A percentile compares a stretch with the other conserved stretches of the same genome.
These are phyloP conservation scores for Desmophyllum pertusum DNA, from an alignment of 92 coral and sea anemone genomes.

Conservation along the genomic window DNA sequence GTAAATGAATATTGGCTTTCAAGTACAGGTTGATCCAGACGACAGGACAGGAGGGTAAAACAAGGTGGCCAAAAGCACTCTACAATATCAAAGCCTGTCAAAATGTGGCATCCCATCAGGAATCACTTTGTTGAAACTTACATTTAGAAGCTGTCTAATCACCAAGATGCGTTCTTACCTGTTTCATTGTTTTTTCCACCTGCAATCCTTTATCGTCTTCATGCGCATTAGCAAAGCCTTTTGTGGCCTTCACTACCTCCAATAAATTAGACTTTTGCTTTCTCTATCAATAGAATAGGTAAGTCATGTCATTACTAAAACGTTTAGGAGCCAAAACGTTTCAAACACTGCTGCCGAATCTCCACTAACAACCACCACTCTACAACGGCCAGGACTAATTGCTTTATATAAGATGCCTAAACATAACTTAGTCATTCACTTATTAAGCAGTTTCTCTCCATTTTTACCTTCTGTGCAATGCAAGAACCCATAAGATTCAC, in stretches of 20 bases:
- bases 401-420: too few relatives aligned
- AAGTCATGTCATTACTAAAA: not conserved
- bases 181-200: slow-evolving; percentile 85
- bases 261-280: slow-evolving; percentile 78
- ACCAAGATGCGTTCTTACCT: slow-evolving; percentile 53
- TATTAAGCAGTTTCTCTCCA: too few relatives aligned
- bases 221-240: slow-evolving; percentile 82
- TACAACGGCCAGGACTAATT: too few relatives aligned
- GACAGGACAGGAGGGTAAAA: not conserved
- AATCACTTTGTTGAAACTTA: too few relatives aligned
- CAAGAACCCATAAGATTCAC: too few relatives aligned
- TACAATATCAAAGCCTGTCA: not conserved
- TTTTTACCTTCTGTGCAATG: too few relatives aligned
- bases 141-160: not conserved
- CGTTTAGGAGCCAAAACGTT: not conserved
- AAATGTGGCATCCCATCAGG: not conserved
- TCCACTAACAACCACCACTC: too few relatives aligned
- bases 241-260: slow-evolving; percentile 69
- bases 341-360: too few relatives aligned
- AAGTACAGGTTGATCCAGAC: not conserved
- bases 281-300: slow-evolving; percentile 50
- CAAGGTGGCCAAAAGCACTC: not conserved
- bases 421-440: too few relatives aligned
- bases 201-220: slow-evolving; percentile 67
- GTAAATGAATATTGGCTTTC: not conserved